Base-by-base conservation (phyloP, 1,140 invertebrate species). In the Parapsyche elsis region DNA sequence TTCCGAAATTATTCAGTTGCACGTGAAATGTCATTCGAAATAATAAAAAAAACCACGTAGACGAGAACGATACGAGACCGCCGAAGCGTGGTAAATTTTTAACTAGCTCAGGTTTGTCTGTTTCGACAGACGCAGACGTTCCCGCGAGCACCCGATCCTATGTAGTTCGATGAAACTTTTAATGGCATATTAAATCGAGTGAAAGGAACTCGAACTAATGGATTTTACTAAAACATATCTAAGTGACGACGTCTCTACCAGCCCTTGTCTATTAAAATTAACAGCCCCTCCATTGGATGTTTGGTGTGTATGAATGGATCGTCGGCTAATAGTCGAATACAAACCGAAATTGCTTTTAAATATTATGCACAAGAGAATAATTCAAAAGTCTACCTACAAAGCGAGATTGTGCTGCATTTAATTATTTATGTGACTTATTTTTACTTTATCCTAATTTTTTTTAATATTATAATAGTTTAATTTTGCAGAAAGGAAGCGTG, bases 131-230 rank as follows among this genome's bases (percentile, higher is more conserved):
- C 30, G 30, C n/a, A 38, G 30, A 38, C n/a, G n/a, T n/a, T n/a
- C n/a, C n/a, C n/a, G n/a, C n/a, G 30, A 1, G 1, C 30, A 38
- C 30, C 30, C 30, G 7, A 38, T 38, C 30, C 7, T 38, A 38
- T 7, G 30, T 38, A 38, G 21, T 26, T 67, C 64, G 64, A 67
- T 24, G 64, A 26, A 67, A 67, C 64, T 67, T 67, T 67, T 67
- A 67, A 67, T 67, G 64, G 64, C 64, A 67, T 67, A 26, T 67
- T 67, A 67, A 5, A 67, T 67, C 24, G 24, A 26, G 64, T 24
- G 64, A 26, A 67, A 67, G 64, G 64, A 67, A 30, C 64, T 23
- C 64, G 64, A 67, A 67, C 64, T 67, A 67, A 67, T 67, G 64
- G 64, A 67, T 67, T 67, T 67, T 67, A 67, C 64, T 67, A 67